phyloP scores from a whole-genome alignment of 2,113 vertebrate species.

The Pteruthius melanotis region DNA sequence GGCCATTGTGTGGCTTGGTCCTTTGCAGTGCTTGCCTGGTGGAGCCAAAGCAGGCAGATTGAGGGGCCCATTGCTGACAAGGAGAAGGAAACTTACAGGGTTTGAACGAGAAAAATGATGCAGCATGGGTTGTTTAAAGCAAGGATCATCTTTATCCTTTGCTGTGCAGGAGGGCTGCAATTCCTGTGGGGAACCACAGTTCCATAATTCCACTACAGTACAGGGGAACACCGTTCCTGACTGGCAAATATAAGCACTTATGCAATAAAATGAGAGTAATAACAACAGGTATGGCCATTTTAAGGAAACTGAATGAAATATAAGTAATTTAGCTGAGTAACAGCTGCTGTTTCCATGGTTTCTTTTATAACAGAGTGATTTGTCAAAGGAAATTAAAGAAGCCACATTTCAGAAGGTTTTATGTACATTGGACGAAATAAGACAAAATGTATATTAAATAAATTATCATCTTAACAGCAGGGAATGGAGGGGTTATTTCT shows the following conservation, averaged over 20 bases:
- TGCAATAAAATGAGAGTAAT: neutral
- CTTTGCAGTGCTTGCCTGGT: neutral
- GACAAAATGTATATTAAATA: neutral
- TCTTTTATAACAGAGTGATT: neutral
- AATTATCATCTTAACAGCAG: neutral
- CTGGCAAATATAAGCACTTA: neutral
- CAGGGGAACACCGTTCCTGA: neutral
- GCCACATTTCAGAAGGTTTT: neutral
- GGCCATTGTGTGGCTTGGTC: neutral
- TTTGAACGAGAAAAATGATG: neutral
- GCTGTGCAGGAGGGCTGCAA: neutral
- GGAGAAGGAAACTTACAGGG: neutral
- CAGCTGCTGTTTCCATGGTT: neutral
- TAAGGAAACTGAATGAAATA: neutral
- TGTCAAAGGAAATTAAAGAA: neutral
- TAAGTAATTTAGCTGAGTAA: neutral
- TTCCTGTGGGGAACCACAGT: neutral
- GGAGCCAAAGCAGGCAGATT: neutral
- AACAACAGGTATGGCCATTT: neutral
- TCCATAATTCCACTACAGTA: neutral
- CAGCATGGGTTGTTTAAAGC: neutral
- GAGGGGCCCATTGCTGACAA: neutral
- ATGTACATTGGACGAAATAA: neutral
- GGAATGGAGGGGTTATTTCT: neutral
- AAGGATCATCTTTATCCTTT: neutral